Evolutionary conservation across 1,140 invertebrate genomes (phyloP), one percentile per base, ranked within the genome.

Genomic region (Conus betulinus): DNA sequence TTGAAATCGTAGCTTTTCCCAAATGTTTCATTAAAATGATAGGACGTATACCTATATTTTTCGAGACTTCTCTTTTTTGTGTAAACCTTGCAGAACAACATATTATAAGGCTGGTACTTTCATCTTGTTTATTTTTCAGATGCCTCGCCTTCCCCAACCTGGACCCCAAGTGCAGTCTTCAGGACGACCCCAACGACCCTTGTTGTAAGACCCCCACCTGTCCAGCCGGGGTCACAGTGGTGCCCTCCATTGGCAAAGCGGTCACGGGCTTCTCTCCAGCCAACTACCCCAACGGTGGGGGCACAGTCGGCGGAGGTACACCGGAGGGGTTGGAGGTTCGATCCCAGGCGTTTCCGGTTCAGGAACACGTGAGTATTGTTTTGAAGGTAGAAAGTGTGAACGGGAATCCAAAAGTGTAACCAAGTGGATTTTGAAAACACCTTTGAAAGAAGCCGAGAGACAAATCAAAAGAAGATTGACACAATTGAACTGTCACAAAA

Each of bases 161-260:
- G 25, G 90, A 91, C 57, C 39, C 88, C 2, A 85, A 89, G 23
- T 92, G 91, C 78, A 84, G 76, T 15, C 89, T 92, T 67, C 79
- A 90, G 67, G 88, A 88, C 27, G 90, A 91, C 27, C 89, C 91
- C 52, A 91, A 88, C 81, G 91, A 92, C 84, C 88, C 88, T 39
- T 92, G 91, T 83, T 92, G 91, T 86, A 90, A 92, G 88, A 74
- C 83, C 25, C 91, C 91, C 15, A 84, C 88, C 67, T 92, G 91
- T 87, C 91, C 90, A 23, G 79, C 87, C n/a, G 90, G 82, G 23
- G 86, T 88, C n/a, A 89, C 88, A 23, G 91, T 91, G 5, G 87
- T 91, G 17, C 89, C 91, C n/a, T 85, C 84, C 5, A 90, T 90
- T 81, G 91, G 91, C 23, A 89, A 91, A 25, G 90, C 88, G 13